Base-by-base conservation (phyloP, 1,140 invertebrate genomes). In the Zaprionus tsacasi region DNA sequence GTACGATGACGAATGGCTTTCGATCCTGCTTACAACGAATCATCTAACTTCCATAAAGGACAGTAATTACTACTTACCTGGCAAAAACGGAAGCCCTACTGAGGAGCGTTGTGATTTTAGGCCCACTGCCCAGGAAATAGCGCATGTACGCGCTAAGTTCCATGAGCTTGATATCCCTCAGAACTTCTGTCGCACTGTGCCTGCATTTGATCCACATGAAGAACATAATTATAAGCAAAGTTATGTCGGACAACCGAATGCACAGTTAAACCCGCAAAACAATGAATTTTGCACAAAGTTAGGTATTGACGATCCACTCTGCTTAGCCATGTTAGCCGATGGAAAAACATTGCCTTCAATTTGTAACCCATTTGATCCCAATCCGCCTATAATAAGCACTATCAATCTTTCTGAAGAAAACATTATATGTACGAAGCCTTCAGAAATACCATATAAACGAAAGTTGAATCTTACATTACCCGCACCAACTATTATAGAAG, bases 1-100 rank as follows among this genome's bases (percentile, higher is more conserved):
- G 59, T 96, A 99, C 92, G 98, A 99, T 93, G 93, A 96, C n/a
- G 98, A 99, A 93, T 99, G 99, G 99, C 93, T 99, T 25, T 95
- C 96, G 25, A 95, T 99, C 82, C 93, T 99, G 30, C 95, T 95
- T 87, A 94, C 95, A 54, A 99, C 98, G 1, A 97, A 99, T 94
- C 96, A 99, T 93, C 94, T 99, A 27, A 91, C 98, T 30, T 96
- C 95, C 90, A 94, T 97, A 0, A 96, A 96, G 86, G 94, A 93
- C 77, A 92, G 93, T 7, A 94, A 94, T 36, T 94, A 95, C 68
- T 98, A 96, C 85, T 95, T 99, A 95, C 98, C 98, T 13, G 96
- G 96, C 13, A 95, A 95, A 40, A 94, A 95, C 40, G 93, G 94
- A 13, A 93, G 93, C 72, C 68, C 33, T 7, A 27, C 54, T 6